A percentile compares a stretch with the other conserved stretches of the same genome.
Evolutionary conservation across 2,888 invertebrate genomes (phyloP).

Genomic region (Gonocerus acuteangulatus): DNA sequence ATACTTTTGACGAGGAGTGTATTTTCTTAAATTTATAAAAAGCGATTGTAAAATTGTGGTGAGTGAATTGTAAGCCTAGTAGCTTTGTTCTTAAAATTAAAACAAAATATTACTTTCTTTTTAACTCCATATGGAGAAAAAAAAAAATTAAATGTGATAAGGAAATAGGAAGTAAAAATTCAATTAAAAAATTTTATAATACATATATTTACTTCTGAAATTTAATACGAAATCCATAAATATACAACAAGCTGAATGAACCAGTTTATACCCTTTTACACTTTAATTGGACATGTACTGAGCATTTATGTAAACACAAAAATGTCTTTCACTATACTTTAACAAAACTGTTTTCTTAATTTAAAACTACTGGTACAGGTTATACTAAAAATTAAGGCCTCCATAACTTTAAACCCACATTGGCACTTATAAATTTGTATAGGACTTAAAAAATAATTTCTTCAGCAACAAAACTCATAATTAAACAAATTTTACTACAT

Average conservation of each 20-base stretch:
- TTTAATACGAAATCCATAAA: constrained; percentile 27
- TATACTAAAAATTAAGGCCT: constrained; percentile 1
- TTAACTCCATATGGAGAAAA: no score
- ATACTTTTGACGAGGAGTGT: no score
- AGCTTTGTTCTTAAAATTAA: no score
- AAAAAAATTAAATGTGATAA: no score
- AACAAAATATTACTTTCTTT: no score
- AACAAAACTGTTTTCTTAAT: background rate
- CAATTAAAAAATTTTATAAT: constrained; percentile 20
- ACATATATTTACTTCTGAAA: constrained; percentile 28
- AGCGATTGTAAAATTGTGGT: no score
- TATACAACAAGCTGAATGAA: constrained; percentile 22
- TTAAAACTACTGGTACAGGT: no score
- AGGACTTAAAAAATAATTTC: background rate
- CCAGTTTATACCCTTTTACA: constrained; percentile 24
- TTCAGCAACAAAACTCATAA: background rate
- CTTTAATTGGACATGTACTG: constrained; percentile 14
- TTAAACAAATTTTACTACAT: background rate
- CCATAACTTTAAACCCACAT: background rate
- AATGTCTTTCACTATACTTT: background rate
- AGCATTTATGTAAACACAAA: background rate
- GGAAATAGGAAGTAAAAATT: background rate
- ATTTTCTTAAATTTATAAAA: no score
- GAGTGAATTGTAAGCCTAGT: no score
- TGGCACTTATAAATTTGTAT: constrained; percentile 7